phyloP scores from a whole-genome alignment of 2,797 vertebrate genomes.

The Periophthalmus magnuspinnatus region DNA sequence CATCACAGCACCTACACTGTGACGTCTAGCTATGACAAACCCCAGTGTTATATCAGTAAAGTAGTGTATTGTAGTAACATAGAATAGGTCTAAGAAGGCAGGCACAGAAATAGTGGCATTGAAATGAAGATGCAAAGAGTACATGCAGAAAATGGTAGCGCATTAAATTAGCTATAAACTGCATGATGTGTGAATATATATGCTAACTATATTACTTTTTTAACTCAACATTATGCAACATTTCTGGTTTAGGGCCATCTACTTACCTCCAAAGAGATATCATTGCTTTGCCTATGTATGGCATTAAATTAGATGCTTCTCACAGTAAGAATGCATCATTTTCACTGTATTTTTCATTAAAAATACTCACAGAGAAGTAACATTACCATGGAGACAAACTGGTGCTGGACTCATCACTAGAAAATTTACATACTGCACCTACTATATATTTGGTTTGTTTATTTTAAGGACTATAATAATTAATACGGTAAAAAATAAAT shows the following conservation, averaged over 20 bases:
- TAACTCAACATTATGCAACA: no score
- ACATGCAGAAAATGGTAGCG: conserved; percentile 59
- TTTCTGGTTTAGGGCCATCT: not conserved
- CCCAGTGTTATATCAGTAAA: conserved; percentile 39
- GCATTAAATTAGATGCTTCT: not conserved
- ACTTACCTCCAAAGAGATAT: not conserved
- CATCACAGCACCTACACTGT: conserved; percentile 62
- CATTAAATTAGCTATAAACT: conserved; percentile 48
- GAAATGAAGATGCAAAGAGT: conserved; percentile 54
- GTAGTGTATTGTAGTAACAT: conserved; percentile 50
- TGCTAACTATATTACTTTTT: no score
- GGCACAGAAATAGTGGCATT: conserved; percentile 50
- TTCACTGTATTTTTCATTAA: no score
- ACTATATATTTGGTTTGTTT: not conserved
- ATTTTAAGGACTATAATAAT: not conserved
- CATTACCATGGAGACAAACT: not conserved
- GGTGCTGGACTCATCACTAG: not conserved
- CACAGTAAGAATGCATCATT: no score
- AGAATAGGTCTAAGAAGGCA: conserved; percentile 54
- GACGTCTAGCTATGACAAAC: conserved; percentile 44
- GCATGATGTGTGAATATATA: conserved; percentile 43
- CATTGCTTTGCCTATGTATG: not conserved
- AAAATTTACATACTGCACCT: not conserved
- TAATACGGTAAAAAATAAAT: not conserved
- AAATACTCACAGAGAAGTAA: no score